Evolutionary conservation across 1,140 invertebrate genomes (phyloP).

Genomic region (Drosophila auraria): DNA sequence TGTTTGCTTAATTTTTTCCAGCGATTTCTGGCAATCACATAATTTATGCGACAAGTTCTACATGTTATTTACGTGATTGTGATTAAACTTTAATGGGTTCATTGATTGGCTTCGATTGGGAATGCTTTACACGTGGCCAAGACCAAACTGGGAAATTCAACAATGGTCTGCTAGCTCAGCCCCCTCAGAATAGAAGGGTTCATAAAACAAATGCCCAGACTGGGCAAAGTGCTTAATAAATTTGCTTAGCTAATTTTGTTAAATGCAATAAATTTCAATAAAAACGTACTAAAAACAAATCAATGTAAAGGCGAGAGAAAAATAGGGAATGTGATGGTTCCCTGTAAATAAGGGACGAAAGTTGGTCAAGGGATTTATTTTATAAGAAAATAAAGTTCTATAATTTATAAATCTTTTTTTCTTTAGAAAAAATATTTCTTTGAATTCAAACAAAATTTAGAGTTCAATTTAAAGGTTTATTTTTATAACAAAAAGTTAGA

Average conservation of each 20-base stretch:
- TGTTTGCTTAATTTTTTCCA: slow-evolving; percentile 73
- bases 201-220: slow-evolving; percentile 48
- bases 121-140: slow-evolving; percentile 72
- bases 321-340: slow-evolving; percentile 15
- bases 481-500: neutral
- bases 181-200: slow-evolving; percentile 25
- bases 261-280: slow-evolving; percentile 82
- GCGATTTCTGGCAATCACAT: slow-evolving; percentile 62
- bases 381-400: neutral
- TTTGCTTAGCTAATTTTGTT: slow-evolving; percentile 82
- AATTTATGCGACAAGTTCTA: slow-evolving; percentile 82
- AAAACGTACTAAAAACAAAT: slow-evolving; percentile 78
- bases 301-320: slow-evolving; percentile 23
- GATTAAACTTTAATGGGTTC: slow-evolving; percentile 83
- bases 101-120: slow-evolving; percentile 66
- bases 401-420: too few species aligned
- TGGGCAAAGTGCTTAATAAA: slow-evolving; percentile 77
- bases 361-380: neutral
- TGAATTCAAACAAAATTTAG: too few species aligned
- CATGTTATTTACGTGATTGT: slow-evolving; percentile 80
- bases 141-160: slow-evolving; percentile 53
- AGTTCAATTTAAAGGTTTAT: too few species aligned
- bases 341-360: neutral
- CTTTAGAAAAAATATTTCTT: too few species aligned
- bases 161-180: slow-evolving; percentile 46